These are phyloP conservation scores for Halictus rubicundus DNA, from an alignment of 1,140 invertebrate species.

Conservation along the genomic window DNA sequence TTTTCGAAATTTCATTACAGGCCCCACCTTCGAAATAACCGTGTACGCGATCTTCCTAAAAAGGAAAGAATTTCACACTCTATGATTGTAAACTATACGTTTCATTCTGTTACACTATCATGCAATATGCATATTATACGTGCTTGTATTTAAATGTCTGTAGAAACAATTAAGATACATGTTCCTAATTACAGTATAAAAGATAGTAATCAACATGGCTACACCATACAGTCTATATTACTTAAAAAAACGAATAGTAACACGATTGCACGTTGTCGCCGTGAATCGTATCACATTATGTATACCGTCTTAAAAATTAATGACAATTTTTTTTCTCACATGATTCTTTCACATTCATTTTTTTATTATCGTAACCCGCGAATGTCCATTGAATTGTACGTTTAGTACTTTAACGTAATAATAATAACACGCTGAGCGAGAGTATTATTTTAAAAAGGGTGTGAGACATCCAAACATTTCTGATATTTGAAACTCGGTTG, in stretches of 20 bases:
- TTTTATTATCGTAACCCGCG: background rate
- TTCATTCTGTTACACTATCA: constrained; percentile 7
- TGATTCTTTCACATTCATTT: background rate
- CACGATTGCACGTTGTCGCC: constrained; percentile 10
- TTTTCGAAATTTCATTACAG: background rate
- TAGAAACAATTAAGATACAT: constrained; percentile 10
- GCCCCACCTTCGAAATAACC: too few relatives aligned
- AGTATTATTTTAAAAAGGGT: background rate
- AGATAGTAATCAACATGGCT: constrained; percentile 6
- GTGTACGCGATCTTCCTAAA: background rate
- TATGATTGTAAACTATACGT: background rate
- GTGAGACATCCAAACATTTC: background rate
- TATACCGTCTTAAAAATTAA: background rate
- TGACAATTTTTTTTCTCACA: background rate
- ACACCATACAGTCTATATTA: constrained; percentile 17
- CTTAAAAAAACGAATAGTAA: constrained; percentile 16
- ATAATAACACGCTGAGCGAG: background rate
- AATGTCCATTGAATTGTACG: background rate
- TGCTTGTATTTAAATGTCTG: constrained; percentile 11
- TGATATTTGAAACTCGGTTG: background rate
- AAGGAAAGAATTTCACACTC: background rate
- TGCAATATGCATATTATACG: constrained; percentile 4
- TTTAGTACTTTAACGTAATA: background rate
- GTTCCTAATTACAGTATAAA: constrained; percentile 27
- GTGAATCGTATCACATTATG: constrained; percentile 25